phyloP scores from a whole-genome alignment of 2,888 invertebrate species.

The Brenthis daphne region DNA sequence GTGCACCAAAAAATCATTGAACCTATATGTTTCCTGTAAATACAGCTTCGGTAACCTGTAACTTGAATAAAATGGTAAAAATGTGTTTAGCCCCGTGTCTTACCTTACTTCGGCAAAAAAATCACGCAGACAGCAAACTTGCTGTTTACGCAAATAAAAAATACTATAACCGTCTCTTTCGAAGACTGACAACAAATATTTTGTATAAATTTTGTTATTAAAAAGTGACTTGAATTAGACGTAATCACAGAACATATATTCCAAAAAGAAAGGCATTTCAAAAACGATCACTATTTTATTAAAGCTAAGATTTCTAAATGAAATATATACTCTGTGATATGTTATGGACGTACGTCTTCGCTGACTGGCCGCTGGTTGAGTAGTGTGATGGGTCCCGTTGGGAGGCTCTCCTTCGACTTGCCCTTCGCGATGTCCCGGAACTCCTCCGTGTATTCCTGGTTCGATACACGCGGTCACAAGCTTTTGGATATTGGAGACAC shows the following conservation, averaged over 20 bases:
- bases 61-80: conserved; percentile 27
- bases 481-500: conserved; percentile 54
- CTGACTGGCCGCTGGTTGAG: conserved; percentile 97
- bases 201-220: not conserved
- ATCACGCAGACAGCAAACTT: conserved; percentile 15
- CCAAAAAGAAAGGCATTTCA: not conserved
- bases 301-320: conserved; percentile 5
- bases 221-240: conserved; percentile 7
- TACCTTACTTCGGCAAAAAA: conserved; percentile 13
- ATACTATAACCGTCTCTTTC: conserved; percentile 31
- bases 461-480: conserved; percentile 72
- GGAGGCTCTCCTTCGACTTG: conserved; percentile 95
- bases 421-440: conserved; percentile 98
- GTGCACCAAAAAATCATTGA: not conserved
- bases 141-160: conserved; percentile 12
- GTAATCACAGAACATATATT: conserved; percentile 10
- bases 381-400: conserved; percentile 95
- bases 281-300: not conserved
- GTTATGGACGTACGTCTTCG: conserved; percentile 90
- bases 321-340: conserved; percentile 18
- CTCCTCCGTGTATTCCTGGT: conserved; percentile 97
- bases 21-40: not conserved
- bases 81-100: conserved; percentile 47
- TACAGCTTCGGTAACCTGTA: not conserved
- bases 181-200: conserved; percentile 15